phyloP scores from a whole-genome alignment of 2,113 vertebrate species.

The Macaca mulatta region DNA sequence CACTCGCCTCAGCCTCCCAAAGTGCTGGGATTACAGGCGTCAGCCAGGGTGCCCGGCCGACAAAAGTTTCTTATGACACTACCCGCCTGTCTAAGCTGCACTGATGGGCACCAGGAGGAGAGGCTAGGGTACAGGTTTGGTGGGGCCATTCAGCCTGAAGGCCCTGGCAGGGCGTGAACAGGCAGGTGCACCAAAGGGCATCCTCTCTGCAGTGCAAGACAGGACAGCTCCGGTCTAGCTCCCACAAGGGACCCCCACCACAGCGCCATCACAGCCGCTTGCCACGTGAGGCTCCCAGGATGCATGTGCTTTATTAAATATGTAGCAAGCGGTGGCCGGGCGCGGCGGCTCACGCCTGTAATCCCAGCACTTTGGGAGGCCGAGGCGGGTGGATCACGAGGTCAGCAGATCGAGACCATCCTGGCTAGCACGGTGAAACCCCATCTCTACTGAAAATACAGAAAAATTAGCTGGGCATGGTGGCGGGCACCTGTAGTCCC shows the following conservation, averaged over 20 bases:
- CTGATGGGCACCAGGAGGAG: background rate
- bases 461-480: too few relatives aligned
- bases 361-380: too few relatives aligned
- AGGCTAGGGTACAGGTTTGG: background rate
- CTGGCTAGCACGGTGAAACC: too few relatives aligned
- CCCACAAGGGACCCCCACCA: background rate
- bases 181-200: background rate
- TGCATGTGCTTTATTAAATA: background rate
- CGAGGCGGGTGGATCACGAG: too few relatives aligned
- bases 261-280: background rate
- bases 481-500: too few relatives aligned
- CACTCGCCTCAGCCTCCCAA: background rate
- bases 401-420: too few relatives aligned
- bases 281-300: background rate
- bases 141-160: background rate
- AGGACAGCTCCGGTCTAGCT: background rate
- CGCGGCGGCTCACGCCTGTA: too few relatives aligned
- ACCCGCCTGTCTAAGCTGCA: background rate
- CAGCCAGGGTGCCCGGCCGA: background rate
- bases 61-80: background rate
- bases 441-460: too few relatives aligned
- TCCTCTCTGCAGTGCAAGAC: background rate
- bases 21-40: background rate
- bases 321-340: background rate
- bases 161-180: background rate